Evolutionary conservation across 2,113 vertebrate species (phyloP).

Genomic region (Anhinga anhinga): DNA sequence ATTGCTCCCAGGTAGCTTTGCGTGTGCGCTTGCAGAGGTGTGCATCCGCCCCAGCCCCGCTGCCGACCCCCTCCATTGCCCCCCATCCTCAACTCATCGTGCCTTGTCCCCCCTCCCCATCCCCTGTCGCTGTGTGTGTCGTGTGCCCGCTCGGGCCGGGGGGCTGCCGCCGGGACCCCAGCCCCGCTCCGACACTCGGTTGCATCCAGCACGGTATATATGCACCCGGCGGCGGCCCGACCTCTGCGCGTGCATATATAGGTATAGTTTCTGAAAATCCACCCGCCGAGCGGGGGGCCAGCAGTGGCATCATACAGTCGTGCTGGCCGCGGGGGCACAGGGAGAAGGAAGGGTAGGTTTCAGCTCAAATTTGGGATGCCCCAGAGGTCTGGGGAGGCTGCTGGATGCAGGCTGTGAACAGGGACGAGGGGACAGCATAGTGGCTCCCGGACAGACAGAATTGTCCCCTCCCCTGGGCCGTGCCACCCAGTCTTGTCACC

Average conservation of each 20-base stretch:
- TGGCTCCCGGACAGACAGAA: neutral
- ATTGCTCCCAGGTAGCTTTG: constrained; percentile 99
- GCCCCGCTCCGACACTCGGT: neutral
- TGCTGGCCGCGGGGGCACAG: neutral
- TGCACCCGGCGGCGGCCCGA: neutral
- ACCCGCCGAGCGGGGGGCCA: neutral
- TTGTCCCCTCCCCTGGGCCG: accelerated
- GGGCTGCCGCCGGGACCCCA: neutral
- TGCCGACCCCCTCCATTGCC: constrained; percentile 1
- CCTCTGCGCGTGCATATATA: constrained; percentile 69
- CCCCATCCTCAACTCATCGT: constrained; percentile 40
- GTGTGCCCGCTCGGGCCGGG: constrained; percentile 42
- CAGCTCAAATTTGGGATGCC: neutral
- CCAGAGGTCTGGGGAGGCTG: neutral
- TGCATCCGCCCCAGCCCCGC: constrained; percentile 56
- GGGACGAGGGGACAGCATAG: accelerated
- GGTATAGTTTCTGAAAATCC: constrained; percentile 73
- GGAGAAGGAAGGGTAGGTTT: neutral
- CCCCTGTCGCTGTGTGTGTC: constrained; percentile 65
- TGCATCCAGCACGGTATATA: constrained; percentile 60
- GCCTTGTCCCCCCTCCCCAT: constrained; percentile 6
- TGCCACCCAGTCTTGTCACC: neutral
- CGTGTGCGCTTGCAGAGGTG: constrained; percentile 81
- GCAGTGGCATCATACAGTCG: constrained; percentile 36
- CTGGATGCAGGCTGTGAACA: neutral